A percentile compares a stretch with the other conserved stretches of the same genome.
Conservation (phyloP, 2,113 vertebrate genomes). For the Nettapus auritus region DNA sequence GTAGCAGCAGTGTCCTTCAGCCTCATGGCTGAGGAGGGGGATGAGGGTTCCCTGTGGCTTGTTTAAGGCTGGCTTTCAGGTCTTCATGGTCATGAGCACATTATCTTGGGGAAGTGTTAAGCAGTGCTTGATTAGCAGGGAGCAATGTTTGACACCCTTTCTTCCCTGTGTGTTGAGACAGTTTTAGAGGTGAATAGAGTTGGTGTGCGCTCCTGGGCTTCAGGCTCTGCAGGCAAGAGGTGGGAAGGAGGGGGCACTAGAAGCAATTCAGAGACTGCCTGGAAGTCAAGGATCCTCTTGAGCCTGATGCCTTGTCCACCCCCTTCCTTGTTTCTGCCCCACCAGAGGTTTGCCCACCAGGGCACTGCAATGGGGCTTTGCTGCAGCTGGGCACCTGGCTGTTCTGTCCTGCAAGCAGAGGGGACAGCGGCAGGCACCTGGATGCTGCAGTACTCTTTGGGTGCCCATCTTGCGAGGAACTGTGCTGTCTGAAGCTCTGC, state of each 20-base stretch:
- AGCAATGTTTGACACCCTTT: neutral
- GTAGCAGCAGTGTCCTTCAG: neutral
- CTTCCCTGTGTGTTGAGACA: neutral
- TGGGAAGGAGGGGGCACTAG: neutral
- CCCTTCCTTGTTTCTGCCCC: neutral
- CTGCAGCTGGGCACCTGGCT: neutral
- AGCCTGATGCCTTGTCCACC: neutral
- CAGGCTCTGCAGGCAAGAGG: neutral
- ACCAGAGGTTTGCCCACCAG: neutral
- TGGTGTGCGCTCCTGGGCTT: neutral
- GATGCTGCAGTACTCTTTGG: neutral
- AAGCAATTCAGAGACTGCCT: neutral
- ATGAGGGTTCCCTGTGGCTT: neutral
- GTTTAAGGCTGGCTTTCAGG: neutral
- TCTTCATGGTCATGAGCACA: neutral
- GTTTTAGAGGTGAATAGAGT: neutral
- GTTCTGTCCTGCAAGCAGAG: neutral
- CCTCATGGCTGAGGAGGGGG: neutral
- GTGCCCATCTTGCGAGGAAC: neutral
- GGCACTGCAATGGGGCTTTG: neutral
- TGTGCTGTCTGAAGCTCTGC: neutral
- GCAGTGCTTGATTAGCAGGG: neutral
- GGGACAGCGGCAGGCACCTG: neutral
- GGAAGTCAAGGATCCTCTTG: neutral
- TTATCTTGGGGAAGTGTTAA: neutral